phyloP scores from a whole-genome alignment of 2,888 invertebrate genomes.

The Sesia apiformis region DNA sequence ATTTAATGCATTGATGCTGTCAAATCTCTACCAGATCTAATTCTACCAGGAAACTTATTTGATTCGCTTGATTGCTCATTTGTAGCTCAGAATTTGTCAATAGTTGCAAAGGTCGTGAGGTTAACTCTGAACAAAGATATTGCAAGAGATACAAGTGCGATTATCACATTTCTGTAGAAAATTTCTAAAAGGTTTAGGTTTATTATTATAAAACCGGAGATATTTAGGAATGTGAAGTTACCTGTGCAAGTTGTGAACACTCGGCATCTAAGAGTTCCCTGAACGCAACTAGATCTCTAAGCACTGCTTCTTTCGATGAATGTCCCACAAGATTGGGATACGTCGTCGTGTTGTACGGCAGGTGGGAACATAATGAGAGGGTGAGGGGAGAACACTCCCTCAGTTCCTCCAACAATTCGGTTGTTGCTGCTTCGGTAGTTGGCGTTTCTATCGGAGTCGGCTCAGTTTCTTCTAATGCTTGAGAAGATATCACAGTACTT shows the following conservation, averaged over 20 bases:
- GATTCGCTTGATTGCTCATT: too few relatives aligned
- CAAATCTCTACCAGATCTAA: too few relatives aligned
- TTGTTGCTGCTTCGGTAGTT: conserved; percentile 48
- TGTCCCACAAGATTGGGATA: conserved; percentile 89
- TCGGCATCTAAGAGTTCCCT: conserved; percentile 92
- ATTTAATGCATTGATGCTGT: too few relatives aligned
- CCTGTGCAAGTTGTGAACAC: conserved; percentile 88
- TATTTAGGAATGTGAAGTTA: conserved; percentile 12
- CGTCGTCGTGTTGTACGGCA: conserved; percentile 86
- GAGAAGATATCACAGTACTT: conserved; percentile 59
- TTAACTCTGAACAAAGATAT: too few relatives aligned
- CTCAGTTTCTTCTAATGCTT: conserved; percentile 52
- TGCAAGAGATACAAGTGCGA: too few relatives aligned
- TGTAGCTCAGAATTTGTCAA: too few relatives aligned
- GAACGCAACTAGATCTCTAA: conserved; percentile 84
- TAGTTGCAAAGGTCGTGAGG: too few relatives aligned
- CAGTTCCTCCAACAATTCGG: conserved; percentile 70
- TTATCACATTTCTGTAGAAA: too few relatives aligned
- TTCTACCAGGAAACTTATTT: too few relatives aligned
- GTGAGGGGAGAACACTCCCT: conserved; percentile 81
- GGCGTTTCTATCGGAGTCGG: conserved; percentile 46
- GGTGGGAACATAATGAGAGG: conserved; percentile 79
- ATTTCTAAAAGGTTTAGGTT: too few relatives aligned
- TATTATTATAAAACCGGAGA: too few relatives aligned
- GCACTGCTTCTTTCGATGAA: conserved; percentile 75